Base-by-base conservation (phyloP, 2,797 vertebrate species). In the Sebastes oblongus region DNA sequence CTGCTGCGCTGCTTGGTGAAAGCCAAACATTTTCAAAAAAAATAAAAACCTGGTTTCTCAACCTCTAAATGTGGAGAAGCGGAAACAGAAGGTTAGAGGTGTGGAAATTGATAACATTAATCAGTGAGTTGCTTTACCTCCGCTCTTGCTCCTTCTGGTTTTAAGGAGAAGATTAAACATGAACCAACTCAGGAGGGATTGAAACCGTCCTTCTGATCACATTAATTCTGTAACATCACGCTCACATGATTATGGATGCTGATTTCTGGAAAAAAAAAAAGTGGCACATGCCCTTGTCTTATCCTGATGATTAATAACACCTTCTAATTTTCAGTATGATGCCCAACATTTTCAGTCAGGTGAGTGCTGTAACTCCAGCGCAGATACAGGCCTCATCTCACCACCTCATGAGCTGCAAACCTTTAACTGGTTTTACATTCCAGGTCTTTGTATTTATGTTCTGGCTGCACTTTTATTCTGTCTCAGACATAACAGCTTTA, bases 91-190 rank as follows among this genome's bases (percentile, higher is more conserved):
- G 91, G 89, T 90, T 90, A 79, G 89, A 89, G 85, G 87, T 91
- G 84, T 90, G 88, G 77, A 91, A 91, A 93, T 92, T 90, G 91
- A 93, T 94, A 87, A 87, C 81, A 88, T 91, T 89, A 92, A 92
- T 94, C 83, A 83, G 75, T 20, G 85, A 69, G 85, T 67, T 89
- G 81, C 83, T 78, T 84, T 68, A 22, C 61, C 85, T 82, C 56
- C 78, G 55, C 72, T 85, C 74, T 30, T 72, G 65, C 83, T 87
- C 86, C 87, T 91, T 85, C 70, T 84, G 72, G 77, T 87, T 92
- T 87, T 81, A 56, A 91, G 83, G 82, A 89, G 81, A 91, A 88
- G 87, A 94, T 94, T 90, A 93, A 91, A 92, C 86, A 80, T 50
- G 62, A 88, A 87, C 61, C 72, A 54, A 77, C 82, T 87, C 87